Conservation (phyloP, 2,888 invertebrate species). For the Ochropacha duplaris region DNA sequence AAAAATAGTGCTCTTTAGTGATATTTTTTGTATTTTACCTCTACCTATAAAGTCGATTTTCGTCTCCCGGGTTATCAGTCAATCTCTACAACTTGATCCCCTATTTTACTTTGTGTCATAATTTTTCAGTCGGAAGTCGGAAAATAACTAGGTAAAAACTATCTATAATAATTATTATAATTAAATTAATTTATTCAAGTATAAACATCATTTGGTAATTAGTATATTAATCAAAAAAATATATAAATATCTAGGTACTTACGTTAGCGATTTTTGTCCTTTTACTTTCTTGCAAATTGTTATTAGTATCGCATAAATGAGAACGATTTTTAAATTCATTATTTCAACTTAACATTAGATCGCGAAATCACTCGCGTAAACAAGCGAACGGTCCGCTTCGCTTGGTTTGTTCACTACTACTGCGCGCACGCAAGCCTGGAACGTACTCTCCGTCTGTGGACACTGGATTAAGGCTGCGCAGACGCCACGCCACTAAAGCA, state of each 20-base stretch:
- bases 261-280: slow-evolving; percentile 60
- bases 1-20: not conserved
- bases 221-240: not conserved
- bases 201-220: no score
- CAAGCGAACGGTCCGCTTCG: slow-evolving; percentile 61
- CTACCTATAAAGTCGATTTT: not conserved
- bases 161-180: no score
- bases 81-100: no score
- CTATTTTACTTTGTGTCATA: no score
- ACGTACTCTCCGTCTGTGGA: slow-evolving; percentile 36
- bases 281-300: slow-evolving; percentile 42
- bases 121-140: no score
- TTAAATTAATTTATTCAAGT: no score
- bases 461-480: slow-evolving; percentile 57
- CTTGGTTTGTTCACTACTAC: slow-evolving; percentile 64
- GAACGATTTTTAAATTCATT: slow-evolving; percentile 59
- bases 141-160: no score
- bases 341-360: slow-evolving; percentile 57
- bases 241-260: slow-evolving; percentile 36
- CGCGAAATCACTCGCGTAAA: slow-evolving; percentile 40
- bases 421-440: slow-evolving; percentile 47
- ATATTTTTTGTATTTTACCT: not conserved
- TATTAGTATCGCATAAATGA: slow-evolving; percentile 46
- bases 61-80: no score
- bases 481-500: slow-evolving; percentile 28